Conservation (phyloP, 2,888 invertebrate genomes). For the Scaptomyza polygonia region DNA sequence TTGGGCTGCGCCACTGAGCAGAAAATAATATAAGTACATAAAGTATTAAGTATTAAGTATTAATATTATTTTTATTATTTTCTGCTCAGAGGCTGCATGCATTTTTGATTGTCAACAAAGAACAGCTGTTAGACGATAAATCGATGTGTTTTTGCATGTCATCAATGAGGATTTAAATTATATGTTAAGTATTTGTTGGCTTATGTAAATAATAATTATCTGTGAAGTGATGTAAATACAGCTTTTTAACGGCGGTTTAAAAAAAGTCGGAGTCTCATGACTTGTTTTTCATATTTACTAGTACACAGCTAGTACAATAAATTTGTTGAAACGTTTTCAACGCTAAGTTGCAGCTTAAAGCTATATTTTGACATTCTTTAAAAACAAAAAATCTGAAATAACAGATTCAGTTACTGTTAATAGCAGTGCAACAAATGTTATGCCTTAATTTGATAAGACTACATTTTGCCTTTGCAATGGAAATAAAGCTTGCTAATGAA, state of each 20-base stretch:
- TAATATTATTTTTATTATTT: no score
- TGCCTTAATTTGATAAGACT: constrained; percentile 24
- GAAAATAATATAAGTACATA: no score
- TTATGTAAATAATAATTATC: no score
- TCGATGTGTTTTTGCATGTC: not conserved
- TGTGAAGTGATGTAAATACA: not conserved
- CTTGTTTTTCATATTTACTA: not conserved
- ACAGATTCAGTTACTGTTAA: constrained; percentile 3
- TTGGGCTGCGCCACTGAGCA: no score
- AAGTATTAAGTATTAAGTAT: no score
- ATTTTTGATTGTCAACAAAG: not conserved
- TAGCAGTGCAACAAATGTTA: constrained; percentile 20
- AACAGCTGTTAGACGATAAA: not conserved
- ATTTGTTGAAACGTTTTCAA: no score
- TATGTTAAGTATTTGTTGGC: no score
- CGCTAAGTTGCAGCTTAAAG: no score
- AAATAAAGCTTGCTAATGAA: constrained; percentile 34
- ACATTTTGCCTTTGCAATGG: constrained; percentile 43
- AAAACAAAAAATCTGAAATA: not conserved
- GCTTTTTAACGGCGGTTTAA: not conserved
- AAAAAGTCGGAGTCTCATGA: not conserved
- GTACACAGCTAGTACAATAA: not conserved
- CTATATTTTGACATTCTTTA: not conserved
- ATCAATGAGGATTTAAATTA: not conserved
- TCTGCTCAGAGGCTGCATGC: not conserved